Base-by-base conservation (phyloP, 2,113 vertebrate species). In the Clarias magur region DNA sequence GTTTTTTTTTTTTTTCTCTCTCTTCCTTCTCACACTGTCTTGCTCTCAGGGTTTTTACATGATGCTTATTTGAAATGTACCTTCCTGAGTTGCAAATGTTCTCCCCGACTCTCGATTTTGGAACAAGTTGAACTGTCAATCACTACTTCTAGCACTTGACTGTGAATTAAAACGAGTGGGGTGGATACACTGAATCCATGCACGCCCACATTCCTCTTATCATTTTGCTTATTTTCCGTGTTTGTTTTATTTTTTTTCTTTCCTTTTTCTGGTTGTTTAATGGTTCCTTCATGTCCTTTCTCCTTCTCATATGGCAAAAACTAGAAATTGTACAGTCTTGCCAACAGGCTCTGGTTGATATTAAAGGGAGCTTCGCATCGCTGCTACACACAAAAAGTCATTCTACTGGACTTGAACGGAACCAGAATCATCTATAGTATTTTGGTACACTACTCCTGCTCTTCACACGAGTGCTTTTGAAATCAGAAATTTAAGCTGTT, bases 81-180 rank as follows among this genome's bases (percentile, higher is more conserved):
- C 91, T 92, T 94, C 95, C 94, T 94, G 95, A 96, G 96, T 96
- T 97, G 95, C 96, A 96, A 94, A 92, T 93, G 89, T 92, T 91
- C 85, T 93, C 91, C 92, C 91, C 82, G 57, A 88, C 62, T 88
- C 86, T 89, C 91, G 91, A 93, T 93, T 94, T 92, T 91, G 94
- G 93, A 93, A 92, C 73, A 90, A 90, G 80, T 92, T 89, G 83
- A 91, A 92, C 94, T 94, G 93, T 95, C 95, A 96, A 96, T 99
- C 97, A 99, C 97, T 99, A 99, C 98, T 97, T 95, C 95, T 92
- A 96, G 95, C 96, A 96, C 96, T 96, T 96, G 96, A 97, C 96
- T 97, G 97, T 97, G 97, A 97, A 96, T 95, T 93, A 38, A 90
- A 91, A 88, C 93, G 91, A 80, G 84, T 91, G 88, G 83, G 90